Percentiles rank a stretch among this genome's conserved stretches.
Conservation (phyloP, 2,113 vertebrate species). For the Anser brachyrhynchus region DNA sequence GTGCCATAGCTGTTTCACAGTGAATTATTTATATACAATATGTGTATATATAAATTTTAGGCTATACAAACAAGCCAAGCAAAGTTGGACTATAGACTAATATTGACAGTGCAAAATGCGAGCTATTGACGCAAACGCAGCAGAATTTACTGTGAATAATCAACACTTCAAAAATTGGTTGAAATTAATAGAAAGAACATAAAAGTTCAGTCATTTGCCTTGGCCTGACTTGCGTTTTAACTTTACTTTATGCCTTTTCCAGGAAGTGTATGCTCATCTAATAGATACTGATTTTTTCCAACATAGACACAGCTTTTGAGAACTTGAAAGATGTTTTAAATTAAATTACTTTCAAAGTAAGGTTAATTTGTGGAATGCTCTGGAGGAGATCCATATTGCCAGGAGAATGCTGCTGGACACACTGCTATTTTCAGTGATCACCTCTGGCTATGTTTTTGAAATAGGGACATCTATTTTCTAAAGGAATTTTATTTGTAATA, state of each 20-base stretch:
- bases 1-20: not conserved
- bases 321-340: not conserved
- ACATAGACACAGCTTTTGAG: not conserved
- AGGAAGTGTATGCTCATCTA: not conserved
- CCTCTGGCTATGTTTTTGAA: not conserved
- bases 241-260: not conserved
- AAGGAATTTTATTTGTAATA: not conserved
- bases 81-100: too few relatives aligned
- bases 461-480: not conserved
- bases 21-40: not conserved
- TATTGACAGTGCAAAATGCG: accelerated
- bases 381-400: not conserved
- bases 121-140: not conserved
- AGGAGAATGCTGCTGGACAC: not conserved
- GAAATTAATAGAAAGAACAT: not conserved
- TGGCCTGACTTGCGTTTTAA: not conserved
- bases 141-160: not conserved
- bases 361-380: not conserved
- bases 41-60: accelerated
- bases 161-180: not conserved
- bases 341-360: not conserved
- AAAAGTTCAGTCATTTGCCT: not conserved
- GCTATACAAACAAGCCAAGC: not conserved
- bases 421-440: not conserved
- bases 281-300: not conserved